Evolutionary conservation across 2,888 invertebrate genomes (phyloP).

Genomic region (Pasiphila rectangulata): DNA sequence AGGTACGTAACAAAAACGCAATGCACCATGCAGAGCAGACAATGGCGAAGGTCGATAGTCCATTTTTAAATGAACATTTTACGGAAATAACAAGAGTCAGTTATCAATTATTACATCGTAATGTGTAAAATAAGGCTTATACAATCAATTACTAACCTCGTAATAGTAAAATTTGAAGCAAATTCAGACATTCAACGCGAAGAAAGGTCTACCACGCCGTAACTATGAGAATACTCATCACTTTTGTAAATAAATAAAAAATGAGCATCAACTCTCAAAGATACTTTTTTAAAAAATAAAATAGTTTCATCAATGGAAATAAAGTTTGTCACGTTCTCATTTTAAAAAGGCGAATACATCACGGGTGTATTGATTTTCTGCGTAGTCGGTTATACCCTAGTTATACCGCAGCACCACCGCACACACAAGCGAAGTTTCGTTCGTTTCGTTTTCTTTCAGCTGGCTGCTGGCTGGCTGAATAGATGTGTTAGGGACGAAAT

Average conservation of each 20-base stretch:
- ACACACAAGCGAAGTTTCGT: conserved; percentile 24
- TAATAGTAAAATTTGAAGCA: conserved; percentile 69
- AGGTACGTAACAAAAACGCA: conserved; percentile 57
- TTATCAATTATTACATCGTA: conserved; percentile 2
- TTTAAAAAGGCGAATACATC: conserved; percentile 78
- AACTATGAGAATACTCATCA: conserved; percentile 78
- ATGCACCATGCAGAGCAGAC: conserved; percentile 77
- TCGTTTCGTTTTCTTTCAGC: conserved; percentile 7
- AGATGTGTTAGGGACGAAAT: too few relatives aligned
- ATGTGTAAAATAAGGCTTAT: conserved; percentile 23
- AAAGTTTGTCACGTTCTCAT: conserved; percentile 80
- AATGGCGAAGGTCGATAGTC: conserved; percentile 79
- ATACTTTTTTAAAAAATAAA: conserved; percentile 70
- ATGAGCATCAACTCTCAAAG: conserved; percentile 78
- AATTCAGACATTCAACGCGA: conserved; percentile 68
- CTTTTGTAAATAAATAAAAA: conserved; percentile 80
- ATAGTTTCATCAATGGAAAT: conserved; percentile 70
- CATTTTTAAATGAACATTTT: conserved; percentile 45
- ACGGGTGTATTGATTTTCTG: conserved; percentile 77
- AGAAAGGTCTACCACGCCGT: conserved; percentile 79
- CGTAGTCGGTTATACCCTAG: conserved; percentile 41
- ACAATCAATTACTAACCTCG: conserved; percentile 63
- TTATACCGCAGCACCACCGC: conserved; percentile 11
- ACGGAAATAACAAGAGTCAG: conserved; percentile 29
- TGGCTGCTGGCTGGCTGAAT: conserved; percentile 1